These are phyloP conservation scores for Motacilla alba DNA, from an alignment of 2,113 vertebrate genomes.

Conservation along the genomic window DNA sequence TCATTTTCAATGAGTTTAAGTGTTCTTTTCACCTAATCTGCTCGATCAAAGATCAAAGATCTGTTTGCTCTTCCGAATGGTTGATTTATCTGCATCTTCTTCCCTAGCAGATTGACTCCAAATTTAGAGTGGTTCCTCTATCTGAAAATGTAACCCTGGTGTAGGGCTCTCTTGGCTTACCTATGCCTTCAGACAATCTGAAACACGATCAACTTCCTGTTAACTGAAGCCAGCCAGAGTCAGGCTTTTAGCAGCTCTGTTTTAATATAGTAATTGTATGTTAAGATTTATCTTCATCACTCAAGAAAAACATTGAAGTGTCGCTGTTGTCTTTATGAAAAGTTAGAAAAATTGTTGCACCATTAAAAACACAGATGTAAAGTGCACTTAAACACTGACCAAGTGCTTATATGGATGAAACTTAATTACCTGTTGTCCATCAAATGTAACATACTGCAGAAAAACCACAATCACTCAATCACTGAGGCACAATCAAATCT, in stretches of 20 bases:
- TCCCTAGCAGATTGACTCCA: background rate
- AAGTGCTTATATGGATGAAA: background rate
- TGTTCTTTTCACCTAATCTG: background rate
- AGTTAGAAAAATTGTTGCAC: background rate
- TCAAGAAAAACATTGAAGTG: conserved; percentile 5
- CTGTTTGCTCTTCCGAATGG: background rate
- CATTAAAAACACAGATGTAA: background rate
- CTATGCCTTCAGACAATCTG: background rate
- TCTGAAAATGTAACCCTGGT: background rate
- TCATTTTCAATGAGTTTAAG: background rate
- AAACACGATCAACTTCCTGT: background rate
- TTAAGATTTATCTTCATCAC: background rate
- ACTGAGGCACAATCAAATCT: background rate
- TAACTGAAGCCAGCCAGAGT: background rate
- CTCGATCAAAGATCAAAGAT: background rate
- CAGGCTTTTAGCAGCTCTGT: background rate
- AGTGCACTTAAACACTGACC: conserved; percentile 2
- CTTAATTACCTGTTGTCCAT: conserved; percentile 50
- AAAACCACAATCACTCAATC: background rate
- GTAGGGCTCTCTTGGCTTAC: background rate
- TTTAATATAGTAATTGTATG: background rate
- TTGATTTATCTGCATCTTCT: background rate
- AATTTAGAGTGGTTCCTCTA: background rate
- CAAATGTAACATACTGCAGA: background rate
- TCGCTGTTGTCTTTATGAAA: background rate